Evolutionary conservation across 1,140 invertebrate genomes (phyloP).

Genomic region (Drosophila carrolli): DNA sequence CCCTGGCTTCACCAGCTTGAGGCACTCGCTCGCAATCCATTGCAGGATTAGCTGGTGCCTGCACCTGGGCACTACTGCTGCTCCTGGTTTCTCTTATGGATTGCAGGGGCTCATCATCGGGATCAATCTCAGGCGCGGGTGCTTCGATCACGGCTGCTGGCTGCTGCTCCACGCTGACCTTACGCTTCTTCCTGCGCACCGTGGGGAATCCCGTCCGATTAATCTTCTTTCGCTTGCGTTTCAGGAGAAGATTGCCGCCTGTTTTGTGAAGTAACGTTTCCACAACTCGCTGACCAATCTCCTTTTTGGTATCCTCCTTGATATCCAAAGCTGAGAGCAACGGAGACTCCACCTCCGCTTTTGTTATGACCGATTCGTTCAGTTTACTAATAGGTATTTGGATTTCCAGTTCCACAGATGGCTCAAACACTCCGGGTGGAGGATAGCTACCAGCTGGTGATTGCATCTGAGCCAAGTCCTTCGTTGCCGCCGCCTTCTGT

Average conservation of each 20-base stretch:
- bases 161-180: constrained; percentile 77
- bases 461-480: constrained; percentile 35
- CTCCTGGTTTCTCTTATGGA: constrained; percentile 60
- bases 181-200: constrained; percentile 93
- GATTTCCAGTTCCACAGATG: constrained; percentile 87
- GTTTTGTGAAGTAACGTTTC: constrained; percentile 76
- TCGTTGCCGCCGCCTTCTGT: constrained; percentile 24
- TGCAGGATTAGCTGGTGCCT: constrained; percentile 30
- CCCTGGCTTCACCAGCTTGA: constrained; percentile 87
- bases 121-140: constrained; percentile 3
- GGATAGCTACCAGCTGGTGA: constrained; percentile 69
- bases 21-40: constrained; percentile 87
- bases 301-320: constrained; percentile 61
- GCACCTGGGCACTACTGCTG: constrained; percentile 41
- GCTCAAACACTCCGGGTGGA: constrained; percentile 88
- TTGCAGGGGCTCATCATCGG: constrained; percentile 24
- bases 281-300: constrained; percentile 71
- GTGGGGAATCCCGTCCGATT: constrained; percentile 95
- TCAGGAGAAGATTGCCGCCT: constrained; percentile 86
- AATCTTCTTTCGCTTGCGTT: constrained; percentile 90
- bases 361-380: constrained; percentile 81
- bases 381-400: constrained; percentile 86
- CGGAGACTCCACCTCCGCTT: constrained; percentile 78
- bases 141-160: constrained; percentile 4
- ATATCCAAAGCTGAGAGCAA: constrained; percentile 60